phyloP scores from a whole-genome alignment of 2,113 vertebrate species.

The Rhinolophus sinicus region DNA sequence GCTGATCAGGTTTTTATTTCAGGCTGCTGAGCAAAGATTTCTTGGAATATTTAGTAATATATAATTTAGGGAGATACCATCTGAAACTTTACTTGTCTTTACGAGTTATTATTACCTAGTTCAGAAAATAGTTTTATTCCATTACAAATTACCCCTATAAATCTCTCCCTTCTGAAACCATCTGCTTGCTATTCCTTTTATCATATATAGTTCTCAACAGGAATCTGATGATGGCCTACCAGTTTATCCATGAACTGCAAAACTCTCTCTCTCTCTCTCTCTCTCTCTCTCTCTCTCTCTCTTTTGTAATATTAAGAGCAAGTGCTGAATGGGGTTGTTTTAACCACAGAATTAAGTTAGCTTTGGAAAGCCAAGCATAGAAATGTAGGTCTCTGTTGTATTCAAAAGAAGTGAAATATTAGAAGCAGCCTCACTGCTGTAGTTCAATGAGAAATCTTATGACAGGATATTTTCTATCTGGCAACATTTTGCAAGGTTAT shows the following conservation, averaged over 20 bases:
- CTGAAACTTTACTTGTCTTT: constrained; percentile 47
- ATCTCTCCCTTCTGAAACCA: constrained; percentile 49
- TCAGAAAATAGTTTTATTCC: constrained; percentile 54
- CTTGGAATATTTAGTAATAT: constrained; percentile 23
- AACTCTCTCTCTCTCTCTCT: neutral
- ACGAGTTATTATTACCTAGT: constrained; percentile 51
- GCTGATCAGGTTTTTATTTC: neutral
- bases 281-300: neutral
- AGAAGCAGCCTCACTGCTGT: constrained; percentile 64
- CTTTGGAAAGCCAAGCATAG: constrained; percentile 82
- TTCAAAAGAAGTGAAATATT: constrained; percentile 80
- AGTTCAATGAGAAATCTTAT: constrained; percentile 78
- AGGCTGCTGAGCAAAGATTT: constrained; percentile 18
- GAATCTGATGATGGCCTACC: neutral
- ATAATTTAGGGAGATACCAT: constrained; percentile 58
- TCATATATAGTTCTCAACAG: constrained; percentile 45
- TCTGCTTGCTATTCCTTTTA: constrained; percentile 25
- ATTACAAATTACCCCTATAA: constrained; percentile 41
- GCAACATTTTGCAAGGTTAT: constrained; percentile 80
- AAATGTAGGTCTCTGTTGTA: constrained; percentile 73
- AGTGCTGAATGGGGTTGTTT: constrained; percentile 33
- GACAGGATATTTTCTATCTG: constrained; percentile 76
- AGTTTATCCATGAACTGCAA: constrained; percentile 38
- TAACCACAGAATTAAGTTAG: constrained; percentile 81
- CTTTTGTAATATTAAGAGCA: constrained; percentile 33